These are phyloP conservation scores for Lasioglossum pauxillum DNA, from an alignment of 2,888 invertebrate genomes.

Conservation along the genomic window DNA sequence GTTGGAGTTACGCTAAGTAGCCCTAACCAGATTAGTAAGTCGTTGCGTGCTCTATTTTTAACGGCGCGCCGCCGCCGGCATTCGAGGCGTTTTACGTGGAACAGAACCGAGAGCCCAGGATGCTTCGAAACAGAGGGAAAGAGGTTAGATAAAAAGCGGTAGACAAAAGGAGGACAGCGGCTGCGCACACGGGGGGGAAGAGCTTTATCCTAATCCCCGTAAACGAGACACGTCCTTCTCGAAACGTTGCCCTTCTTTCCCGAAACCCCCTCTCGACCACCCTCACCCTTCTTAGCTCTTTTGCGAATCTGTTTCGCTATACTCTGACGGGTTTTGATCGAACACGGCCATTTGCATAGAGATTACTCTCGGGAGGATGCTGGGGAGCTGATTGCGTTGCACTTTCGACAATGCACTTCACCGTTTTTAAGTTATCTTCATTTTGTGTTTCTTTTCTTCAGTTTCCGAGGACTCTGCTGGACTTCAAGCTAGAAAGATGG, in stretches of 20 bases:
- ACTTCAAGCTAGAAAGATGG: too few species aligned
- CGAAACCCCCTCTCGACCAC: neutral
- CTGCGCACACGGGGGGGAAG: conserved; percentile 5
- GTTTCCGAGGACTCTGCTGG: too few species aligned
- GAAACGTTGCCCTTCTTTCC: conserved; percentile 33
- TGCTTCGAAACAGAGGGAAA: conserved; percentile 44
- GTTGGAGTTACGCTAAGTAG: conserved; percentile 84
- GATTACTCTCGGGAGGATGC: conserved; percentile 23
- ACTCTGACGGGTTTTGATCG: conserved; percentile 41
- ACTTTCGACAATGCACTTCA: neutral
- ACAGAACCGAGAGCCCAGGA: conserved; percentile 46
- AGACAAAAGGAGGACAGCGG: conserved; percentile 45
- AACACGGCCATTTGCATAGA: conserved; percentile 51
- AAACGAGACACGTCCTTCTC: conserved; percentile 65
- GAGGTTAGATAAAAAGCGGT: conserved; percentile 44
- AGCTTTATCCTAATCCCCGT: conserved; percentile 73
- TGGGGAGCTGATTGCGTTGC: neutral
- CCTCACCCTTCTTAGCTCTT: conserved; percentile 1
- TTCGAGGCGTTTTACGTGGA: conserved; percentile 68
- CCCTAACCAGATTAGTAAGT: conserved; percentile 84
- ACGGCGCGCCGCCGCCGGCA: conserved; percentile 69
- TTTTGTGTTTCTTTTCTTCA: too few species aligned
- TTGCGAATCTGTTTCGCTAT: conserved; percentile 16
- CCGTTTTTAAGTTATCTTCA: neutral
- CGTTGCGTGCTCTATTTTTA: conserved; percentile 84